Evolutionary conservation across 1,140 invertebrate genomes (phyloP), one percentile per base, ranked within the genome.

Genomic region (Drosophila cardini): DNA sequence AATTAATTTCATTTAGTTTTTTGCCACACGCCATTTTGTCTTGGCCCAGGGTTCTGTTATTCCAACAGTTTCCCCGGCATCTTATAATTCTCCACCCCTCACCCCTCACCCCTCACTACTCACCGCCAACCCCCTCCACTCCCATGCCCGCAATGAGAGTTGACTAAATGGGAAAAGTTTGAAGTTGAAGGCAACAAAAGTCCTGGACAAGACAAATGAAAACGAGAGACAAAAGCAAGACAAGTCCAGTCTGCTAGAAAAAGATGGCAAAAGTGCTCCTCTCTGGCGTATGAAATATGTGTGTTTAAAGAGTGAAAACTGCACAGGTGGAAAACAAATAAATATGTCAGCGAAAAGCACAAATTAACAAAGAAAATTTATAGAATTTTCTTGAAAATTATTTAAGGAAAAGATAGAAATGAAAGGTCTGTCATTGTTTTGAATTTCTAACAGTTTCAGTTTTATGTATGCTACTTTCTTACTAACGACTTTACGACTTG

Each of bases 1-100:
- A 89, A 89, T 89, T 89, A 89, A 89, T 89, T 89, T 87, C 77
- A 89, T 89, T 89, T 87, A 79, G 77, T 87, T 86, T 79, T 82
- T 82, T 77, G 78, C 71, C 80, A 80, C 80, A 82, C 65, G 67
- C 71, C 79, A 82, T 71, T 78, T 82, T 63, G 40, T 67, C 50
- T 70, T 30, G 40, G 40, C 36, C 58, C 21, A 7, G 50, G 58
- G 26, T 34, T 46, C 53, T 21, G 32, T 40, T 45, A 18, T 38
- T 34, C 38, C 48, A 34, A 38, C 11, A 26, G 21, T 26, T 26
- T 26, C 21, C 21, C 21, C 21, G 21, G 5, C 21, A 26, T 26
- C 21, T 26, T 26, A 26, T 26, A 40, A 21, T 30, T 52, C 43
- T 18, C 2, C 15, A 32, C 18, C 5, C n/a, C 21, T n/a, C n/a